Base-by-base conservation (phyloP, 2,888 invertebrate genomes). In the Pseudococcus viburni region DNA sequence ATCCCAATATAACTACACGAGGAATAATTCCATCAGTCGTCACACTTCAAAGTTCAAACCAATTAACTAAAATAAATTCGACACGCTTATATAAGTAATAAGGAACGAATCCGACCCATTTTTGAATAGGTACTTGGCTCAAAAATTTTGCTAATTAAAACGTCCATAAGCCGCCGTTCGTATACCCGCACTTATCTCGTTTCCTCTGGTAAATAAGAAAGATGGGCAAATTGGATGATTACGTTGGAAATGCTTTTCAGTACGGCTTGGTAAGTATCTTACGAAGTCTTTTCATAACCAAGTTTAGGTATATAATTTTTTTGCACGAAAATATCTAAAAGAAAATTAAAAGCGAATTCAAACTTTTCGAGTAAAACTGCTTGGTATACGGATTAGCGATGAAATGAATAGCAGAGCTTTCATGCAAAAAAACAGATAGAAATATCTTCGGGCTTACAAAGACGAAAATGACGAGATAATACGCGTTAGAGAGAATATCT, bases 401-500 rank as follows among this genome's bases (percentile, higher is more conserved):
- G 64, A 64, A 64, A 64, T 64, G 64, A 64, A 22, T 64, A 64
- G 64, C 64, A 19, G 64, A 64, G 64, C 64, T 64, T 64, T 64
- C 64, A 64, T 64, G 64, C 64, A 64, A 64, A 64, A 64, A 51
- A 64, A 64, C 19, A 64, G 64, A 64, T 64, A 64, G 19, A 64
- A 64, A 64, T 64, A 64, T 64, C 22, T 64, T 64, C 22, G 12
- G 19, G 64, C 64, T 22, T 64, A 64, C 64, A 64, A 64, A 64
- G 64, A 64, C 64, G 59, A 59, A 59, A 59, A 59, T 59, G 59
- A 59, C 59, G 59, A 59, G 59, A 59, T 59, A 59, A n/a, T n/a
- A n/a, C 59, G 59, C n/a, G 22, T 64, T 22, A 64, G 22, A 64
- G 64, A 7, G 22, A 22, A 64, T 64, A 19, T 64, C 22, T 51